phyloP scores from a whole-genome alignment of 2,797 vertebrate genomes.

The Sphenopsis melanotis region DNA sequence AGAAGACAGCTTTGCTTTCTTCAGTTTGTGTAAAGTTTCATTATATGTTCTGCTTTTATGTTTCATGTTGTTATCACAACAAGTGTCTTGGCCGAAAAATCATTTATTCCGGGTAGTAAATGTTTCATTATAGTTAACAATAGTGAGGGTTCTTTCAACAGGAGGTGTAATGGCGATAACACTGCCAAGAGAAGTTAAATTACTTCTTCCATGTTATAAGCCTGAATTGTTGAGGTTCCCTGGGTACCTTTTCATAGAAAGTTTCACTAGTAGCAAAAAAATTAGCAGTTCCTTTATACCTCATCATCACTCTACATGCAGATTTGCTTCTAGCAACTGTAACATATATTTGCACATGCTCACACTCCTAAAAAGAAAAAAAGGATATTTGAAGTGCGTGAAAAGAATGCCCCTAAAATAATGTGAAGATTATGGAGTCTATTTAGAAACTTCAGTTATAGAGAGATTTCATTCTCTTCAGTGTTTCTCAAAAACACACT shows the following conservation, averaged over 20 bases:
- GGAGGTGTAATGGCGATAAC: not conserved
- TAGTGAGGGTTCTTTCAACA: not conserved
- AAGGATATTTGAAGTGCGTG: not conserved
- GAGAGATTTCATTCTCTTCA: not conserved
- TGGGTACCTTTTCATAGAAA: not conserved
- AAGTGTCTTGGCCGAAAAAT: conserved; percentile 24
- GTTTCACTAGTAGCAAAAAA: conserved; percentile 1
- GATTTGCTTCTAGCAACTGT: not conserved
- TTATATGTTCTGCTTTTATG: not conserved
- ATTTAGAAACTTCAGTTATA: not conserved
- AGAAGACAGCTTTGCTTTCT: not conserved
- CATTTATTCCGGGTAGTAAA: not conserved
- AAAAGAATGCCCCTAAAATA: not conserved
- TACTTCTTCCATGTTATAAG: not conserved
- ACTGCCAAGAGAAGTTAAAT: not conserved
- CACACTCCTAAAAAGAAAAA: not conserved
- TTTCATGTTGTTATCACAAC: not conserved
- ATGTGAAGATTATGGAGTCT: not conserved
- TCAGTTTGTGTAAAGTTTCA: not conserved
- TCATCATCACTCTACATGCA: not conserved
- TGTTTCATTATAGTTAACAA: conserved; percentile 7
- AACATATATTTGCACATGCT: not conserved
- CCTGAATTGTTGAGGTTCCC: not conserved
- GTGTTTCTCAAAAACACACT: not conserved
- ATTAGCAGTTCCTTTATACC: not conserved